Evolutionary conservation across 2,797 vertebrate species (phyloP).

Genomic region (Poecilia velifera): DNA sequence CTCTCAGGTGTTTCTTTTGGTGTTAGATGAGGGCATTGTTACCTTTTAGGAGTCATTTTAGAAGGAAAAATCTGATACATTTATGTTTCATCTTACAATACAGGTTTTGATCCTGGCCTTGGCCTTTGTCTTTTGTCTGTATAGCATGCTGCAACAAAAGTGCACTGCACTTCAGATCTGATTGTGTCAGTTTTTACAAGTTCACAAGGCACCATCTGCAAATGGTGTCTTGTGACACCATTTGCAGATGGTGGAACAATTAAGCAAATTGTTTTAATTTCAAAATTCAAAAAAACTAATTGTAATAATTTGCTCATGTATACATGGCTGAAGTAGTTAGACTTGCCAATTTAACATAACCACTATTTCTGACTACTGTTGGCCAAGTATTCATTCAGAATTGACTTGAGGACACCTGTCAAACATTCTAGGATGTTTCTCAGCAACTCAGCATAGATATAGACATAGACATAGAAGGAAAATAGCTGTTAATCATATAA

Average conservation of each 20-base stretch:
- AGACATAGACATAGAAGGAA: too few relatives aligned
- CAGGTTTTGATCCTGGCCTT: not conserved
- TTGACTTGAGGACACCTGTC: too few relatives aligned
- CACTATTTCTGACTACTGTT: too few relatives aligned
- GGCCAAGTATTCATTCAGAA: too few relatives aligned
- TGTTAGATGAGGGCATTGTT: not conserved
- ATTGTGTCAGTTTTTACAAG: not conserved
- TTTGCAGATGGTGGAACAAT: too few relatives aligned
- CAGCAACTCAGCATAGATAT: too few relatives aligned
- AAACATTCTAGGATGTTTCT: too few relatives aligned
- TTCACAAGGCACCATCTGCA: constrained; percentile 9
- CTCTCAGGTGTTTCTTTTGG: not conserved
- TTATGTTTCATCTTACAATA: not conserved
- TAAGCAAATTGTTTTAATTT: not conserved
- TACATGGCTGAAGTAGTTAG: too few relatives aligned
- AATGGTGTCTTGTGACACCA: not conserved
- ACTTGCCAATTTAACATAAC: too few relatives aligned
- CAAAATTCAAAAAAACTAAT: not conserved
- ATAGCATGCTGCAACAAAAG: constrained; percentile 3
- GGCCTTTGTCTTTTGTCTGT: not conserved
- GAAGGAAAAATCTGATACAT: constrained; percentile 13
- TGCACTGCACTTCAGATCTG: constrained; percentile 5
- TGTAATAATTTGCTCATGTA: not conserved
- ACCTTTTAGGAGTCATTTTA: not conserved
- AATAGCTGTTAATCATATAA: too few relatives aligned